These are phyloP conservation scores for Bettongia penicillata DNA, from an alignment of 2,113 vertebrate genomes.

Conservation along the genomic window DNA sequence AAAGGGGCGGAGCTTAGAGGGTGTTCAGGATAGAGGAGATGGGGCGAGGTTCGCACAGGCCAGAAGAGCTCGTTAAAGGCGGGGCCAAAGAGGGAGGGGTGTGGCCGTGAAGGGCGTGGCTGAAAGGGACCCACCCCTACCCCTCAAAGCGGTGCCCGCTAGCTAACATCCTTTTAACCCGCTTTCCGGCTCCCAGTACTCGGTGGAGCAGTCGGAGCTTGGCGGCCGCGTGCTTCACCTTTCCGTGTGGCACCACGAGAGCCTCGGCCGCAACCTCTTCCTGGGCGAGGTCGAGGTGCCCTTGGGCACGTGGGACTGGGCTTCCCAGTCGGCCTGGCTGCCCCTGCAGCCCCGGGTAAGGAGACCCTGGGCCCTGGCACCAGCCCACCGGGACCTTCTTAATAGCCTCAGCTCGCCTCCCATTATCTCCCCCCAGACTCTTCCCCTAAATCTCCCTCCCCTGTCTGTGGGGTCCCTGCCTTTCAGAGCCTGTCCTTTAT, in stretches of 20 bases:
- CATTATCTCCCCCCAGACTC: not conserved
- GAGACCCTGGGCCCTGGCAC: fast-evolving
- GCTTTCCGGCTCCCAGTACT: constrained; percentile 86
- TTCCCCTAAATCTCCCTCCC: not conserved
- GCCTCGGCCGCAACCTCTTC: constrained; percentile 93
- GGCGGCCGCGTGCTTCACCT: constrained; percentile 91
- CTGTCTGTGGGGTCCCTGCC: no score
- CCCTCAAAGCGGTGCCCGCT: not conserved
- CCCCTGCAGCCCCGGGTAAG: constrained; percentile 92
- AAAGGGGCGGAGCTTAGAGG: not conserved
- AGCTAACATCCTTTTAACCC: no score
- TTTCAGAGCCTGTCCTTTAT: no score
- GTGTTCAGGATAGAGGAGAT: no score
- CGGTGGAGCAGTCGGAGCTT: constrained; percentile 88
- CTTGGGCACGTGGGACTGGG: constrained; percentile 93
- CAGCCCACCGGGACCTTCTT: not conserved
- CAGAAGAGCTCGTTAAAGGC: not conserved
- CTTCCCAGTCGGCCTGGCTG: constrained; percentile 88
- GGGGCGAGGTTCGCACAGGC: not conserved
- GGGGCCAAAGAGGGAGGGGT: not conserved
- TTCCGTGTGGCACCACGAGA: constrained; percentile 95
- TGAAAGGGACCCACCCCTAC: not conserved
- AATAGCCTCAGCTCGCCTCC: no score
- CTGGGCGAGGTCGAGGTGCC: constrained; percentile 94
- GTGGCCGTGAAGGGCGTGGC: not conserved